phyloP scores from a whole-genome alignment of 1,140 invertebrate species.

The Hycleus phaleratus region DNA sequence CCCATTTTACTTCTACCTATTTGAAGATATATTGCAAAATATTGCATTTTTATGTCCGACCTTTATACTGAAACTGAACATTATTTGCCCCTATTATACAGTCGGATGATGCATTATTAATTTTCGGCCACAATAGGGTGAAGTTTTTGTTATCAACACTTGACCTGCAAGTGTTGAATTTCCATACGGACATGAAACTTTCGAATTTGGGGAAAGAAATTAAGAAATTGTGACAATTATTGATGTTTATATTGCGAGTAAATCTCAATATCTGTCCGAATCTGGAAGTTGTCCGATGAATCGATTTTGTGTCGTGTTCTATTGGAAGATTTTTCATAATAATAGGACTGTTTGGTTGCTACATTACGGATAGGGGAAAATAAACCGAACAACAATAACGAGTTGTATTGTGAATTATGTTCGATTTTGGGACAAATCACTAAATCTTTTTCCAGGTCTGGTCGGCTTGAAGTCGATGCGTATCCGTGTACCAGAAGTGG shows the following conservation, averaged over 20 bases:
- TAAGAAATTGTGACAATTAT: too few species aligned
- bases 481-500: slow-evolving; percentile 65
- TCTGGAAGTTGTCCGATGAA: too few species aligned
- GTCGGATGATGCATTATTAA: slow-evolving; percentile 25
- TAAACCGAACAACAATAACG: too few species aligned
- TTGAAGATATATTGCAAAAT: slow-evolving; percentile 27
- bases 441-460: slow-evolving; percentile 46
- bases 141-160: slow-evolving; percentile 8
- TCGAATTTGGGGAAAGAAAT: too few species aligned
- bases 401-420: too few species aligned
- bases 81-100: slow-evolving; percentile 1
- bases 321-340: too few species aligned
- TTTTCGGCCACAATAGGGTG: slow-evolving; percentile 3
- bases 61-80: not conserved
- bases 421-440: not conserved
- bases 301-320: too few species aligned
- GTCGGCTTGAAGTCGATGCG: slow-evolving; percentile 58
- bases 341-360: too few species aligned
- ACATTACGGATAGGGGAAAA: too few species aligned
- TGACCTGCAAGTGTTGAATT: not conserved
- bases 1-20: slow-evolving; percentile 27
- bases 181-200: too few species aligned
- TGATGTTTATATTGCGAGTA: too few species aligned
- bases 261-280: too few species aligned
- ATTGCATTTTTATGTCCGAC: slow-evolving; percentile 25